These are phyloP conservation scores for Drosophila anomelani DNA, from an alignment of 2,888 invertebrate genomes.

Conservation along the genomic window DNA sequence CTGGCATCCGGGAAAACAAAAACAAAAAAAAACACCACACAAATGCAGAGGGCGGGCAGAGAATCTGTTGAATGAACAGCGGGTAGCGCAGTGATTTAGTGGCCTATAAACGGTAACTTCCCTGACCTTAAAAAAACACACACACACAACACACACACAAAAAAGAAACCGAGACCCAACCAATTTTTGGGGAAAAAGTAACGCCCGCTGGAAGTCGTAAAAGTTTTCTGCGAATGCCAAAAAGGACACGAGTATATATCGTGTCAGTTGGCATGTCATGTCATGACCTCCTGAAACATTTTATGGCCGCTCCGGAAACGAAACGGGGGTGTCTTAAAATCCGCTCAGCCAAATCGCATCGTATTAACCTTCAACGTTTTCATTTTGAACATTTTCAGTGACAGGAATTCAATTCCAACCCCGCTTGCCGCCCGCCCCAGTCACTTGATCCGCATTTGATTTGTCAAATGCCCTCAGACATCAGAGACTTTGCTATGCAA, in stretches of 20 bases:
- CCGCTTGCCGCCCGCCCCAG: not conserved
- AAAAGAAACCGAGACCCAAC: not conserved
- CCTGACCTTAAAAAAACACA: constrained; percentile 14
- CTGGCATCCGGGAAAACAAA: constrained; percentile 15
- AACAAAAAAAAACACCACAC: not conserved
- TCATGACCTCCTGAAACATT: constrained; percentile 52
- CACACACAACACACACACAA: not conserved
- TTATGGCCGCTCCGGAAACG: constrained; percentile 31
- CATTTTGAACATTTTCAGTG: constrained; percentile 62
- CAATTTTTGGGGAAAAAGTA: constrained; percentile 30
- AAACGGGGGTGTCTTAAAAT: constrained; percentile 37
- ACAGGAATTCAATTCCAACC: constrained; percentile 58
- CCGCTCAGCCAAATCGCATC: constrained; percentile 64
- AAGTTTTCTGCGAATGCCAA: constrained; percentile 20
- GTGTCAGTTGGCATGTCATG: constrained; percentile 57
- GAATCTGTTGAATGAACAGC: constrained; percentile 31
- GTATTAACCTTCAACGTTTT: constrained; percentile 77
- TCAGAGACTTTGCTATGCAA: constrained; percentile 35
- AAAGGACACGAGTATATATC: constrained; percentile 44
- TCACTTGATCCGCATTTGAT: constrained; percentile 70
- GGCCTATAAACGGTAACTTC: constrained; percentile 40
- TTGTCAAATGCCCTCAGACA: constrained; percentile 62
- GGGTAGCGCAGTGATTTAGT: constrained; percentile 42
- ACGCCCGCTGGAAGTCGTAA: constrained; percentile 28
- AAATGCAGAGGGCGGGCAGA: not conserved